These are phyloP conservation scores for Drosophila eugracilis DNA, from an alignment of 1,140 invertebrate genomes.

Conservation along the genomic window DNA sequence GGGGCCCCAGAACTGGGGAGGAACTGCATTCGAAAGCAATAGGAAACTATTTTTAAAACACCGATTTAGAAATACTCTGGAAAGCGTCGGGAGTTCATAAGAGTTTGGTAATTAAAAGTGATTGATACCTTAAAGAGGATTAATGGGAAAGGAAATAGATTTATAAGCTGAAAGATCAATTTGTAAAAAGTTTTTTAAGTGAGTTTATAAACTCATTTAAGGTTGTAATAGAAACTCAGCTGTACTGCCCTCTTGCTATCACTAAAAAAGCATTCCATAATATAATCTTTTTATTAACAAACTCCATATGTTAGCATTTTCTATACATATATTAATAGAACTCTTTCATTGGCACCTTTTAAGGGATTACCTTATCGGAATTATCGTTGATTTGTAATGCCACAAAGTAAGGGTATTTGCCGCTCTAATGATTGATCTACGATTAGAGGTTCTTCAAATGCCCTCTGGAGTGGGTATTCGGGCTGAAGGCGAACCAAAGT, in stretches of 20 bases:
- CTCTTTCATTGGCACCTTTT: constrained; percentile 3
- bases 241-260: constrained; percentile 3
- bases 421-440: constrained; percentile 51
- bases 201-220: neutral
- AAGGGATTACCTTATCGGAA: constrained; percentile 29
- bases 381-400: constrained; percentile 10
- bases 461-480: constrained; percentile 5
- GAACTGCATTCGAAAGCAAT: constrained; percentile 30
- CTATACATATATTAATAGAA: neutral
- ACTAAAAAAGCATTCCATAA: neutral
- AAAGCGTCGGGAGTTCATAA: constrained; percentile 13
- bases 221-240: neutral
- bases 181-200: no score
- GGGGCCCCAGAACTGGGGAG: constrained; percentile 6
- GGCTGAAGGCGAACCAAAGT: constrained; percentile 10
- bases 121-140: constrained; percentile 15
- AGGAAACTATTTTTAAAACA: constrained; percentile 17
- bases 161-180: neutral
- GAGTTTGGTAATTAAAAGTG: constrained; percentile 7
- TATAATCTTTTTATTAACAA: constrained; percentile 6
- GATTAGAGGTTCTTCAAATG: constrained; percentile 35
- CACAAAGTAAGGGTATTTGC: constrained; percentile 38
- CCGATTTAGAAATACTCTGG: constrained; percentile 29
- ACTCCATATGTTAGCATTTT: constrained; percentile 4
- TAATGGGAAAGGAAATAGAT: neutral